Evolutionary conservation across 2,113 vertebrate genomes (phyloP), one percentile per base, ranked within the genome.

Genomic region (Passer domesticus): DNA sequence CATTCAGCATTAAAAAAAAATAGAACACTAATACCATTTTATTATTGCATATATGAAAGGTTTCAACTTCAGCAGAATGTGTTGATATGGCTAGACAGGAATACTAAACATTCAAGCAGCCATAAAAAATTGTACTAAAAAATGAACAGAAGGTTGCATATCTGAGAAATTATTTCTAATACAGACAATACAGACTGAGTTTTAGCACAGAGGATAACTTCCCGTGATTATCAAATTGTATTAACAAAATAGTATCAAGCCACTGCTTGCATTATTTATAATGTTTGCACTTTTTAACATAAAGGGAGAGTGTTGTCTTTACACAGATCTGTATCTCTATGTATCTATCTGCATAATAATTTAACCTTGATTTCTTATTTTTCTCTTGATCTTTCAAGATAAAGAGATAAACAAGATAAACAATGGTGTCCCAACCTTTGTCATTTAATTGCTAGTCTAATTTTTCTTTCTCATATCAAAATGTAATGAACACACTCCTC

Each of bases 141-240:
- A 80, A 81, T 49, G 85, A 96, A 94, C 94, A 96, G 92, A 94
- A 95, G 93, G 92, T 72, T 96, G 85, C 49, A 44, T 79, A 95
- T 91, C 82, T 85, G 52, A 90, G 76, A 90, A 93, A 94, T 90
- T 86, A 96, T 56, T 96, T 94, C 93, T 95, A 95, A 93, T 92
- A 94, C 27, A 90, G 44, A 59, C 50, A 95, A 93, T 88, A 92
- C 16, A 88, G 37, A 47, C 43, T 88, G 81, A 85, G 25, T 43
- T 91, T 81, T 46, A 95, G 73, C 52, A 89, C 28, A 95, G 82
- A 96, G 86, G 85, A 75, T 31, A 72, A 95, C 30, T 75, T 92
- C 31, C 68, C 6, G 1, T 60, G 13, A 60, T 41, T 77, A 92
- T 55, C 30, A 47, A 43, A 67, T 0, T 3, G 60, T 23, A 81